These are phyloP conservation scores for Rhaphigaster nebulosa DNA, from an alignment of 2,888 invertebrate genomes.

Conservation along the genomic window DNA sequence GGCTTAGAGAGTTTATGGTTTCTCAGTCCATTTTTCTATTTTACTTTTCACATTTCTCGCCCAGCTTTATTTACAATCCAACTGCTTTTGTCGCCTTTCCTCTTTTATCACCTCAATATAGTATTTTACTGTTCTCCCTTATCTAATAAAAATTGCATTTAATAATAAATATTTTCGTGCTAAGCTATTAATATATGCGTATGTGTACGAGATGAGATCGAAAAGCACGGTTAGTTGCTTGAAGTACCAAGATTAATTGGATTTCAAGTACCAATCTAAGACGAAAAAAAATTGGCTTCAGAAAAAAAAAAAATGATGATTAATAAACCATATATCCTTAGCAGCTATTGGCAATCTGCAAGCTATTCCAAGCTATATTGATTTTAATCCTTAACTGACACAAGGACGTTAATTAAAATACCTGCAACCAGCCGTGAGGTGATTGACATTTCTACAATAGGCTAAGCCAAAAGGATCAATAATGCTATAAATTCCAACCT, in stretches of 20 bases:
- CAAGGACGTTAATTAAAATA: slow-evolving; percentile 10
- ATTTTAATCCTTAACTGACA: slow-evolving; percentile 1
- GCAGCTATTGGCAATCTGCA: background rate
- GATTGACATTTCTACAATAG: background rate
- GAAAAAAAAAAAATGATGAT: background rate
- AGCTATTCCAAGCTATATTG: background rate
- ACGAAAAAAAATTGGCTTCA: background rate
- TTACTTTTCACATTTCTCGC: no score
- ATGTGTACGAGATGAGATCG: no score
- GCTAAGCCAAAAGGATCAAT: background rate
- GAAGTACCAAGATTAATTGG: background rate
- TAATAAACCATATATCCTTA: background rate
- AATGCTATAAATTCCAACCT: background rate
- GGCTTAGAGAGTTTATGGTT: no score
- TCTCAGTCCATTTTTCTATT: no score
- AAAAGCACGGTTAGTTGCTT: background rate
- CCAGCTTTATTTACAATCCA: no score
- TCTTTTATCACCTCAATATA: no score
- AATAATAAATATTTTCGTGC: no score
- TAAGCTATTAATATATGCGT: no score
- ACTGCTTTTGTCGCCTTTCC: no score
- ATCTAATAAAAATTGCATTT: no score
- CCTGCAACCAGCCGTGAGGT: background rate
- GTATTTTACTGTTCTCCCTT: no score
- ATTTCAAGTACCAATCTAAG: background rate